phyloP scores from a whole-genome alignment of 2,113 vertebrate species.

The Ictalurus punctatus region DNA sequence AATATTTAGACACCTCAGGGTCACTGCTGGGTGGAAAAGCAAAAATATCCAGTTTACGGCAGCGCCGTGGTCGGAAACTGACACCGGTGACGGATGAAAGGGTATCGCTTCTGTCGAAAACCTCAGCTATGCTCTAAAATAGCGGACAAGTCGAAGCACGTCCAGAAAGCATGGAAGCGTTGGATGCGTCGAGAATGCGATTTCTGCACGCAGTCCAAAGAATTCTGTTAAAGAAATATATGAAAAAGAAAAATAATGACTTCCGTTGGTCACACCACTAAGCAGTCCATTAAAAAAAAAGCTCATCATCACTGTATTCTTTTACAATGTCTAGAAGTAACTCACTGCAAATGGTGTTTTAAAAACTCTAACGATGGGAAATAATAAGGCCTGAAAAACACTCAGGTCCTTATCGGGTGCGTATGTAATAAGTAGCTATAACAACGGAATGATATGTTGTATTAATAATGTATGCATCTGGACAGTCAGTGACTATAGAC shows the following conservation, averaged over 20 bases:
- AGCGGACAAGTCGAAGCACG: neutral
- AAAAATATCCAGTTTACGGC: neutral
- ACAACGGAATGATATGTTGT: neutral
- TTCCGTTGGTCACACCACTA: neutral
- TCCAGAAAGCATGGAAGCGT: neutral
- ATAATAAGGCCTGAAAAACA: neutral
- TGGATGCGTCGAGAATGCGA: neutral
- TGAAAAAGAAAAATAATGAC: neutral
- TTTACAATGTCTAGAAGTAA: neutral
- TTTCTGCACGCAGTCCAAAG: neutral
- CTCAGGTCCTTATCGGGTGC: neutral
- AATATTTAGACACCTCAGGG: neutral
- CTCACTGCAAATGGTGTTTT: neutral
- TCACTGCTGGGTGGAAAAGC: neutral
- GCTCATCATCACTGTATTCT: too few relatives aligned
- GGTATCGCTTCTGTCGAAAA: neutral
- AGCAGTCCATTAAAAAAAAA: too few relatives aligned
- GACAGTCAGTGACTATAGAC: too few relatives aligned
- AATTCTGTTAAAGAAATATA: neutral
- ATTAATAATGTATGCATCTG: neutral
- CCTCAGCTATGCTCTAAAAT: neutral
- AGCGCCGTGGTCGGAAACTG: neutral
- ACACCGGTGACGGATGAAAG: neutral
- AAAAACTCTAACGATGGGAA: neutral
- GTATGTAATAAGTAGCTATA: neutral